Evolutionary conservation across 2,113 vertebrate genomes (phyloP).

Genomic region (Hippocampus zosterae): DNA sequence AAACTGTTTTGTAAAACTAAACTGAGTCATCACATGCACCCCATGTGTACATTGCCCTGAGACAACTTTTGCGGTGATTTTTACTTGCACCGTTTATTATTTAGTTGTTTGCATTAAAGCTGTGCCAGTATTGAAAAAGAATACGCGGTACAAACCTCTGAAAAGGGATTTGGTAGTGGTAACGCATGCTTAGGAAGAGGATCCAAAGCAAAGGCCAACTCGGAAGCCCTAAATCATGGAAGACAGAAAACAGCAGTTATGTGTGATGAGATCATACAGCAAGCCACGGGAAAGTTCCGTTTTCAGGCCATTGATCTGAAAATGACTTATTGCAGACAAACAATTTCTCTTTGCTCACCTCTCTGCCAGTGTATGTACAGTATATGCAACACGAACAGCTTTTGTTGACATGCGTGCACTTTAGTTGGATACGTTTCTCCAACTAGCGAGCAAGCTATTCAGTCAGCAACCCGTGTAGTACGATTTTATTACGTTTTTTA

Average conservation of each 20-base stretch:
- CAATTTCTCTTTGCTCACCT: no score
- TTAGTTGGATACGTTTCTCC: no score
- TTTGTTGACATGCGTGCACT: no score
- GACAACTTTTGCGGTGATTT: no score
- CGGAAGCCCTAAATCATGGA: constrained; percentile 81
- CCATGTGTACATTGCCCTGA: no score
- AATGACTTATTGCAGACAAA: background rate
- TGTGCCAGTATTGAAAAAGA: no score
- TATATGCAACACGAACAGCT: no score
- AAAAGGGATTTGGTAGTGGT: constrained; percentile 74
- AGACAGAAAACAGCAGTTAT: background rate
- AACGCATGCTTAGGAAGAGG: constrained; percentile 81
- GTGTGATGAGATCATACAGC: background rate
- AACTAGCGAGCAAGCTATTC: background rate
- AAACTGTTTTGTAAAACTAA: no score
- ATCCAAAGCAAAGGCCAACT: constrained; percentile 86
- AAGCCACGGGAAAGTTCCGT: background rate
- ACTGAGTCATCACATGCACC: no score
- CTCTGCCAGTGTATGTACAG: no score
- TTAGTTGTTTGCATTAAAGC: no score
- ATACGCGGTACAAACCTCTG: constrained; percentile 78
- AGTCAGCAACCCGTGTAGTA: background rate
- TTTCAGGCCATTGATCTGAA: background rate
- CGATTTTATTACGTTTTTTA: background rate
- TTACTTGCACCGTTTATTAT: no score